Base-by-base conservation (phyloP, 2,797 vertebrate genomes). In the Salmo trutta region DNA sequence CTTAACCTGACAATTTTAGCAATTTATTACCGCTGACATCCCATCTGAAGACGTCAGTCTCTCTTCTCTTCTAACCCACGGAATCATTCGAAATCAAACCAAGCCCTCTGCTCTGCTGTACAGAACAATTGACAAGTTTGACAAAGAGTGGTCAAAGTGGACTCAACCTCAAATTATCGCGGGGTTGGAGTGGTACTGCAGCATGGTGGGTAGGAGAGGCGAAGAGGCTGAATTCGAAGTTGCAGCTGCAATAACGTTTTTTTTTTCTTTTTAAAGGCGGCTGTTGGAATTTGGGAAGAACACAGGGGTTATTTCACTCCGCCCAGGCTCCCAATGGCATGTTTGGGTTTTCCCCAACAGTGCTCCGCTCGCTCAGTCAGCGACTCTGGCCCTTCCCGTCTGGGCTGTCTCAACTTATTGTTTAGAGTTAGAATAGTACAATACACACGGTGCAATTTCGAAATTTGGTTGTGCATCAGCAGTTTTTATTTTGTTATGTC, bases 101-200 rank as follows among this genome's bases (percentile, higher is more conserved):
- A 53, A 1, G 69, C 16, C 73, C 79, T 67, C 81, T 59, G 82
- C 59, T 72, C n/a, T 71, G 82, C 64, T 72, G 17, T 71, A 27
- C 19, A 5, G 31, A 59, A 10, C 56, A 66, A 78, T 64, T 36
- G 71, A 41, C 64, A 79, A 73, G 31, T 52, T 75, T 65, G 77
- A 83, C 75, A 76, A 78, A 82, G 24, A 52, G 21, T 47, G n/a
- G n/a, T 36, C 19, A 41, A 77, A 79, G 70, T 65, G 59, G 77
- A 76, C 62, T 83, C 64, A 71, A 81, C 75, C 41, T 77, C 75
- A 82, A 90, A 83, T 88, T 89, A 83, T 77, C 59, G 7, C 6
- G 1, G 36, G 36, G 36, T 41, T 10, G 8, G 41, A 47, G 41
- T 2, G 8, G 41, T 12, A 8, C 41, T 10, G 41, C 41, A 47